phyloP scores from a whole-genome alignment of 2,888 invertebrate genomes.

The Hypomecis atomaria region DNA sequence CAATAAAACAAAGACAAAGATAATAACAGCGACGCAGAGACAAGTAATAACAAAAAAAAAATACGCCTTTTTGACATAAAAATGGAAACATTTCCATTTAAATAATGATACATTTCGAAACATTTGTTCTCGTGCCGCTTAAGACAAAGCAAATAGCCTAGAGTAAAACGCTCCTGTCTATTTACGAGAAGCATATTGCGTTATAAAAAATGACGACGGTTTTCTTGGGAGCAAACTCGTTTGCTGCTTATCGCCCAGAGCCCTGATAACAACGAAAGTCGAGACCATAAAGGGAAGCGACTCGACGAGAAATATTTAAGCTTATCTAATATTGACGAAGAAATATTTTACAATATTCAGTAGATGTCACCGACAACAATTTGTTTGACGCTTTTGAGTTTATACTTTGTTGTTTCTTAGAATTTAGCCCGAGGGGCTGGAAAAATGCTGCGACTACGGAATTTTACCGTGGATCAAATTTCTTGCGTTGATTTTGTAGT shows the following conservation, averaged over 20 bases:
- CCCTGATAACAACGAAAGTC: slow-evolving; percentile 59
- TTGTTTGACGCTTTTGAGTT: slow-evolving; percentile 48
- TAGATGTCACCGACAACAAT: slow-evolving; percentile 52
- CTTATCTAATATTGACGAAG: slow-evolving; percentile 67
- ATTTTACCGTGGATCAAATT: background rate
- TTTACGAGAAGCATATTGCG: slow-evolving; percentile 71
- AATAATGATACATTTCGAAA: slow-evolving; percentile 52
- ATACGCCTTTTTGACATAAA: background rate
- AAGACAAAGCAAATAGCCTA: slow-evolving; percentile 61
- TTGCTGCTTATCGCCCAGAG: slow-evolving; percentile 65
- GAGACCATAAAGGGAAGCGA: slow-evolving; percentile 63
- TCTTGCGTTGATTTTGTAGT: too few species aligned
- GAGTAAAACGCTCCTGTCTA: slow-evolving; percentile 57
- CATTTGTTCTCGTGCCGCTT: slow-evolving; percentile 43
- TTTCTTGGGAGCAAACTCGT: slow-evolving; percentile 65
- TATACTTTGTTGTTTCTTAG: slow-evolving; percentile 36
- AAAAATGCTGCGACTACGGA: slow-evolving; percentile 14
- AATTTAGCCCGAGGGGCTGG: slow-evolving; percentile 37
- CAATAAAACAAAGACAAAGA: background rate
- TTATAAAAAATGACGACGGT: slow-evolving; percentile 74
- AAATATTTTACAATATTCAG: slow-evolving; percentile 59
- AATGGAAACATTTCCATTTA: slow-evolving; percentile 24
- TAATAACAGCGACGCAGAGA: background rate
- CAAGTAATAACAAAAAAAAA: background rate
- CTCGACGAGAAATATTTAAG: slow-evolving; percentile 64